phyloP scores from a whole-genome alignment of 2,113 vertebrate species.

The Nanger granti region DNA sequence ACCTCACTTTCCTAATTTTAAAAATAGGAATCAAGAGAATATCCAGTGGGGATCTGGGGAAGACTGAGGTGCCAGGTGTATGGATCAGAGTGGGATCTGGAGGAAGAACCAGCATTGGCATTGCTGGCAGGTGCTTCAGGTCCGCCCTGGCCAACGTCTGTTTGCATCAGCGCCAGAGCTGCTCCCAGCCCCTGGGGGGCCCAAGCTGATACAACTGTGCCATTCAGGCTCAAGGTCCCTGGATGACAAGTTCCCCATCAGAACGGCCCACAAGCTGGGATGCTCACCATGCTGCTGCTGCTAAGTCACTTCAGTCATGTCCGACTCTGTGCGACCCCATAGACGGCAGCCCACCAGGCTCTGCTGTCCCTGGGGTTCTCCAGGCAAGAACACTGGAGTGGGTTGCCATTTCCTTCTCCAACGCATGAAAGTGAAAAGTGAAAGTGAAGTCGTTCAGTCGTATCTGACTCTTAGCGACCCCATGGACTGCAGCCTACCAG shows the following conservation, averaged over 20 bases:
- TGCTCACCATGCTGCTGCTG: slow-evolving; percentile 78
- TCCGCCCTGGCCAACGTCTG: slow-evolving; percentile 68
- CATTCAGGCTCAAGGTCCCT: slow-evolving; percentile 70
- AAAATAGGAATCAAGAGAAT: not conserved
- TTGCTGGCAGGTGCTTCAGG: slow-evolving; percentile 25
- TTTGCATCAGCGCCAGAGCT: slow-evolving; percentile 74
- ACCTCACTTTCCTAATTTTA: not conserved
- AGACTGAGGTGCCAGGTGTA: not conserved
- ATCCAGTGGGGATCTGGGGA: not conserved
- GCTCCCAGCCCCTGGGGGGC: slow-evolving; percentile 70
- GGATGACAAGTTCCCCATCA: slow-evolving; percentile 2
- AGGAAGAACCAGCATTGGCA: not conserved
- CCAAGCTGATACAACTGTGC: not conserved
- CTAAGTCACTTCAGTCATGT: no score
- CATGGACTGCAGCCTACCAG: no score
- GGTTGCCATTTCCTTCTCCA: no score
- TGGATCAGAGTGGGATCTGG: not conserved
- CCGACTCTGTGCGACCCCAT: no score
- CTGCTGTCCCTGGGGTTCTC: no score
- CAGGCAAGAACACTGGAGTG: no score
- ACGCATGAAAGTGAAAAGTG: no score
- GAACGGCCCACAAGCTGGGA: slow-evolving; percentile 84
- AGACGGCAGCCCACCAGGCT: no score
- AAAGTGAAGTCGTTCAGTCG: no score
- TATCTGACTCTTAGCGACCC: no score